Evolutionary conservation across 2,113 vertebrate genomes (phyloP).

Genomic region (Odocoileus virginianus): DNA sequence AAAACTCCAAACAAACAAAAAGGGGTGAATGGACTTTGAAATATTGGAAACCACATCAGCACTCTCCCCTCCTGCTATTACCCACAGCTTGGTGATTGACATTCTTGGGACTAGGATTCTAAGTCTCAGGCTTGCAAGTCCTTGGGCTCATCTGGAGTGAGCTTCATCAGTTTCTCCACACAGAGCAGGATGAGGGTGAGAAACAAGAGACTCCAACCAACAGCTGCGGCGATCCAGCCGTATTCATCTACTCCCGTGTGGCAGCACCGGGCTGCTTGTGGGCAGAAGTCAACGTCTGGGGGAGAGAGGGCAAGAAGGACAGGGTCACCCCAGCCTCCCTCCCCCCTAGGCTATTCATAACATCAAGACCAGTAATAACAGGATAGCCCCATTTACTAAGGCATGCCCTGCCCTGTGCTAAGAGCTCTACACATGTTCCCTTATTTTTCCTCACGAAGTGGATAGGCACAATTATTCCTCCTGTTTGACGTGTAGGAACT

Average conservation of each 20-base stretch:
- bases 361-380: accelerated
- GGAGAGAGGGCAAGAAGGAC: not conserved
- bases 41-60: not conserved
- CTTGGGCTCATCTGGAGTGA: slow-evolving; percentile 81
- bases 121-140: slow-evolving; percentile 70
- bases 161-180: slow-evolving; percentile 77
- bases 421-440: accelerated
- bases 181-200: slow-evolving; percentile 87
- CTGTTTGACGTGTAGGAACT: not conserved
- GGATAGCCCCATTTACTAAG: accelerated
- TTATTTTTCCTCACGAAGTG: not conserved
- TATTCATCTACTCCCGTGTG: slow-evolving; percentile 75
- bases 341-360: accelerated
- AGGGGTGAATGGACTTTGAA: not conserved
- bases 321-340: not conserved
- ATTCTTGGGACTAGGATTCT: not conserved
- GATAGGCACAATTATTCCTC: not conserved
- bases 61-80: accelerated
- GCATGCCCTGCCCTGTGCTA: accelerated
- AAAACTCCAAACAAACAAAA: not conserved
- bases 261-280: slow-evolving; percentile 74
- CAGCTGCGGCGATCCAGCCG: slow-evolving; percentile 82
- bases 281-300: slow-evolving; percentile 75
- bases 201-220: slow-evolving; percentile 87
- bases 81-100: not conserved